These are phyloP conservation scores for Artibeus jamaicensis DNA, from an alignment of 2,797 vertebrate genomes.

Conservation along the genomic window DNA sequence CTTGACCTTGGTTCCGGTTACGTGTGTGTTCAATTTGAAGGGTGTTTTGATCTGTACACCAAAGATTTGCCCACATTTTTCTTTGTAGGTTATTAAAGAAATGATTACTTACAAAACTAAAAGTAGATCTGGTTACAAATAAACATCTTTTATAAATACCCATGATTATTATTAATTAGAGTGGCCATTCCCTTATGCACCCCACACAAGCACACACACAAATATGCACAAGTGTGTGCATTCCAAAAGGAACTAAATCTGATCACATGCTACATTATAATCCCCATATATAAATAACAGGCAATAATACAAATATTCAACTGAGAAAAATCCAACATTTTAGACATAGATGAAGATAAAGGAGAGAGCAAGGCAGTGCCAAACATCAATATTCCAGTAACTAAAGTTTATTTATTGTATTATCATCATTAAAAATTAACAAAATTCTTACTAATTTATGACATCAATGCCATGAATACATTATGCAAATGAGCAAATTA, in stretches of 20 bases:
- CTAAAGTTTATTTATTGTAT: slow-evolving; percentile 67
- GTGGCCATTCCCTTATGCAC: background rate
- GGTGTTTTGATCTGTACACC: background rate
- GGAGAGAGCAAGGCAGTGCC: slow-evolving; percentile 32
- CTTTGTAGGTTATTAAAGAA: background rate
- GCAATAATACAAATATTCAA: slow-evolving; percentile 65
- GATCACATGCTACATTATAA: slow-evolving; percentile 62
- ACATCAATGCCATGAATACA: slow-evolving; percentile 49
- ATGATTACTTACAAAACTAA: background rate
- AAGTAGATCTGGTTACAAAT: background rate
- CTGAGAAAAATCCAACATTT: slow-evolving; percentile 80
- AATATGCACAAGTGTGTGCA: background rate
- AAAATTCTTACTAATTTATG: slow-evolving; percentile 57
- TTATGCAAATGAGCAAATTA: slow-evolving; percentile 9
- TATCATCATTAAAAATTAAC: slow-evolving; percentile 68
- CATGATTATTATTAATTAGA: background rate
- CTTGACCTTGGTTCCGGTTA: background rate
- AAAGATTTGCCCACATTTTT: background rate
- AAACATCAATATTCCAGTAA: slow-evolving; percentile 65
- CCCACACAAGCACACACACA: background rate
- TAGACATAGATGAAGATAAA: slow-evolving; percentile 68
- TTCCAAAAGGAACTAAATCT: background rate
- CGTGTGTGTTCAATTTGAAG: background rate
- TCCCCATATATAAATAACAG: slow-evolving; percentile 71
- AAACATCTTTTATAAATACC: background rate